Evolutionary conservation across 2,113 vertebrate species (phyloP), one percentile per base, ranked within the genome.

Genomic region (Tupaia chinensis): DNA sequence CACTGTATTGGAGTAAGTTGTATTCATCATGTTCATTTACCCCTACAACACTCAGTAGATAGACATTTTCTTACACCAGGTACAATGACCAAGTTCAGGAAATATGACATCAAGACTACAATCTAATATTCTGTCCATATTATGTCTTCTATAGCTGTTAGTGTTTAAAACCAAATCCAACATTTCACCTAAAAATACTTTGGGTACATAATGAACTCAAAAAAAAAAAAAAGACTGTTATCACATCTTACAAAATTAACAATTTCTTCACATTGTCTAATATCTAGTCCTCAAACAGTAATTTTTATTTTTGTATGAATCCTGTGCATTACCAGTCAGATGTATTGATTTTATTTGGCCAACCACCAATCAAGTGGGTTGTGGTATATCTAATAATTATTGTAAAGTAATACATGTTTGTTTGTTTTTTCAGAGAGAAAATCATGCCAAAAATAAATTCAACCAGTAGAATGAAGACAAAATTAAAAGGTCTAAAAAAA

Each of bases 401-500:
- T 60, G 23, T 29, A 92, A 20, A 95, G 25, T 27, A 78, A 74
- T 53, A 73, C 15, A 58, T 20, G 32, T 22, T 77, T 85, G 78
- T 44, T 44, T 44, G 19, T 68, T 86, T 90, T 77, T 61, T 44
- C 44, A 44, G 32, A 80, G 77, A 72, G 22, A 25, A 82, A 96
- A 87, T 69, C 84, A 78, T 44, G 29, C 32, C 11, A 60, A 58
- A 86, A 81, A 76, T 27, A 81, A 89, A 65, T 63, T 1, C 13
- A 77, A 85, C 7, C 22, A 68, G 44, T 61, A 82, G 65, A 56
- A 32, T 60, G 34, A 68, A 60, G 11, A 25, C 76, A 73, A 79
- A 89, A 32, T 94, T 27, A 91, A 89, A 95, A 91, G 56, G n/a
- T 63, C 34, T 89, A 94, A 85, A 44, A 84, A 74, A 89, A 56